Evolutionary conservation across 2,888 invertebrate species (phyloP).

Genomic region (Lydus trimaculatus): DNA sequence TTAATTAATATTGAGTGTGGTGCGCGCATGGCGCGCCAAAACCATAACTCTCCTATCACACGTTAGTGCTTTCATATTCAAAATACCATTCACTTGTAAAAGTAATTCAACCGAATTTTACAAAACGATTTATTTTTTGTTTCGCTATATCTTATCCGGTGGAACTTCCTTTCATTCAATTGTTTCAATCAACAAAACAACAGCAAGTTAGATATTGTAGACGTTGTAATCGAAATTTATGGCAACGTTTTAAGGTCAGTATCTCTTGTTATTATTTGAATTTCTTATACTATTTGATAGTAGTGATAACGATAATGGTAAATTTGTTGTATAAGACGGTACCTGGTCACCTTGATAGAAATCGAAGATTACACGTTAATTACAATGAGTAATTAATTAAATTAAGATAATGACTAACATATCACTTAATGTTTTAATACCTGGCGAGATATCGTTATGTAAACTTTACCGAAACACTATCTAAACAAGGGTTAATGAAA

Average conservation of each 20-base stretch:
- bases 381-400: background rate
- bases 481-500: conserved; percentile 2
- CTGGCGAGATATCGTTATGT: background rate
- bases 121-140: background rate
- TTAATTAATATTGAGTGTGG: background rate
- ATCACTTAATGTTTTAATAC: background rate
- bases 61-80: background rate
- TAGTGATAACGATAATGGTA: no score
- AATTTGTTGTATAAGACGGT: no score
- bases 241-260: background rate
- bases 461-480: background rate
- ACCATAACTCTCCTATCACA: background rate
- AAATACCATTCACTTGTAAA: background rate
- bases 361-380: background rate
- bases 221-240: background rate
- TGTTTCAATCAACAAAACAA: background rate
- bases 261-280: background rate
- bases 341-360: background rate
- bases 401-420: background rate
- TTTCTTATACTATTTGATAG: no score
- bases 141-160: background rate
- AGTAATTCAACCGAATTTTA: background rate
- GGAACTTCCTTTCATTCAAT: background rate
- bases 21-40: conserved; percentile 7
- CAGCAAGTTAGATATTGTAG: background rate